Conservation (phyloP, 2,113 vertebrate species). For the Noctilio leporinus region DNA sequence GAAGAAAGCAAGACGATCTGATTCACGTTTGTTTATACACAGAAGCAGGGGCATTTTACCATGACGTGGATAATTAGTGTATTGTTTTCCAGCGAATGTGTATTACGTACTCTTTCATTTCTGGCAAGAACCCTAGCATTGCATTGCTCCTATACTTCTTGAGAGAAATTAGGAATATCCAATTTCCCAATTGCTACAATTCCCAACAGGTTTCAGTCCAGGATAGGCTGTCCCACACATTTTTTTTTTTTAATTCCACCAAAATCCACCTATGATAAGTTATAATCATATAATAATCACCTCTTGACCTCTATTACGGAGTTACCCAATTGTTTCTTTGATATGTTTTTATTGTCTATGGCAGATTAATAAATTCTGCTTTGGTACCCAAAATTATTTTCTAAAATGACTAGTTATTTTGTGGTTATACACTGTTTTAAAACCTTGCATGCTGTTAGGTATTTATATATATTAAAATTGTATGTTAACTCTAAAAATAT, state of each 20-base stretch:
- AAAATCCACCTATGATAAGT: background rate
- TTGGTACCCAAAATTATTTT: background rate
- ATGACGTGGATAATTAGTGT: background rate
- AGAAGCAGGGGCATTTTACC: background rate
- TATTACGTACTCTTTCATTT: background rate
- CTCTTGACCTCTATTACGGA: background rate
- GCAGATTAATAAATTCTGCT: background rate
- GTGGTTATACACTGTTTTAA: no score
- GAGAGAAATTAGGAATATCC: background rate
- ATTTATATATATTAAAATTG: no score
- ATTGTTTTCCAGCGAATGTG: background rate
- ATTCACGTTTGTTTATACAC: background rate
- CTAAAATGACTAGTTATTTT: no score
- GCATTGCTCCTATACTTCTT: background rate
- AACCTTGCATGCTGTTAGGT: no score
- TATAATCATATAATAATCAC: background rate
- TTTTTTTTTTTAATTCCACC: background rate
- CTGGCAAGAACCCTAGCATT: background rate
- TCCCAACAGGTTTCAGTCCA: background rate
- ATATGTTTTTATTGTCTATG: background rate
- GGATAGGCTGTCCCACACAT: background rate
- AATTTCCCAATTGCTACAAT: background rate
- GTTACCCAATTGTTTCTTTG: background rate
- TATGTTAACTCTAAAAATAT: no score
- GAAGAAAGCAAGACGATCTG: background rate